Conservation (phyloP, 2,888 invertebrate genomes). For the Vandiemenella viatica region DNA sequence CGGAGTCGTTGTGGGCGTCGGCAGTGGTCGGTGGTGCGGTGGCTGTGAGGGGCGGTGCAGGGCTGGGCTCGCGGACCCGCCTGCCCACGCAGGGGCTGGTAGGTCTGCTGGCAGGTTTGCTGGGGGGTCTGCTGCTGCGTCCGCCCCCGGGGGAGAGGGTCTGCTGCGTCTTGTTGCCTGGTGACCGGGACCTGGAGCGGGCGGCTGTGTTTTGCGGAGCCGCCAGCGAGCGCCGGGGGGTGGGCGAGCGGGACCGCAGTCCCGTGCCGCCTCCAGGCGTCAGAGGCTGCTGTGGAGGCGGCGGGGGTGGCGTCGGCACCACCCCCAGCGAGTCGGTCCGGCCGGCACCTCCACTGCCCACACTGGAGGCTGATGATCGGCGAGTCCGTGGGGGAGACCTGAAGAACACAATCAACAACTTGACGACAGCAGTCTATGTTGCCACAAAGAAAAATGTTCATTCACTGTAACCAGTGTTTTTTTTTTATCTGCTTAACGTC, state of each 20-base stretch:
- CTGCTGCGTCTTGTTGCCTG: too few relatives aligned
- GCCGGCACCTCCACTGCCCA: slow-evolving; percentile 29
- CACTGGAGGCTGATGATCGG: slow-evolving; percentile 34
- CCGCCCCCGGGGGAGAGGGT: slow-evolving; percentile 31
- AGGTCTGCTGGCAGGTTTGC: not conserved
- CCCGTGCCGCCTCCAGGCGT: slow-evolving; percentile 30
- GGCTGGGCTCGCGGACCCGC: not conserved
- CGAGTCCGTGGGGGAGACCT: slow-evolving; percentile 36
- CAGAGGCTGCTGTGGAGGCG: slow-evolving; percentile 26
- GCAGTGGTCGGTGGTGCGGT: slow-evolving; percentile 7
- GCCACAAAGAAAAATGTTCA: too few relatives aligned
- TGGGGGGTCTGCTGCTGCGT: not conserved
- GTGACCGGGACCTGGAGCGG: too few relatives aligned
- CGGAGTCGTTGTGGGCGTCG: slow-evolving; percentile 39
- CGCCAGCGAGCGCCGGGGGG: slow-evolving; percentile 24
- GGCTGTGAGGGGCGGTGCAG: slow-evolving; percentile 16
- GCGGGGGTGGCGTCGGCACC: slow-evolving; percentile 25
- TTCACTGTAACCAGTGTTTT: too few relatives aligned
- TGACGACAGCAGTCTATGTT: too few relatives aligned
- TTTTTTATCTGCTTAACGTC: too few relatives aligned
- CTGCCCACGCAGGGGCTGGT: not conserved
- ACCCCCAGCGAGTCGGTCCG: slow-evolving; percentile 19
- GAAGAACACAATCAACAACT: too few relatives aligned
- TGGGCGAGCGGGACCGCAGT: slow-evolving; percentile 35
- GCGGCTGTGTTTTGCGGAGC: slow-evolving; percentile 1